Percentiles rank a stretch among this genome's conserved stretches.
Evolutionary conservation across 2,888 invertebrate species (phyloP).

Genomic region (Xestia rhomboidea): DNA sequence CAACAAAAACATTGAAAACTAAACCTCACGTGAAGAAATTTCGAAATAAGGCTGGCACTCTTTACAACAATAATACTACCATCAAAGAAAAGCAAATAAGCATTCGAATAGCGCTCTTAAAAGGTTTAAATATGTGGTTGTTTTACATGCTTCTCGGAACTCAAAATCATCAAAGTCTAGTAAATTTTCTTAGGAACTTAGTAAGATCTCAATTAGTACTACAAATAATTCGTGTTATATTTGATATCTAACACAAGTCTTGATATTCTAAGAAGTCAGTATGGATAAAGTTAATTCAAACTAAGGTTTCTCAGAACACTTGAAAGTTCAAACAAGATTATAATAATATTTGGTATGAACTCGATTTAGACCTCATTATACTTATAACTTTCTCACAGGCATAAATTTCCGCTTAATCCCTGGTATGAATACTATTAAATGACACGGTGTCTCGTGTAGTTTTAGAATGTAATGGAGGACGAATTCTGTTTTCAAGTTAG

Average conservation of each 20-base stretch:
- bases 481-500: background rate
- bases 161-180: slow-evolving; percentile 10
- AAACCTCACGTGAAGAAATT: background rate
- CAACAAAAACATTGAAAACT: background rate
- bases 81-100: background rate
- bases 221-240: background rate
- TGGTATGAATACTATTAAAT: slow-evolving; percentile 11
- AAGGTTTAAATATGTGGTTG: background rate
- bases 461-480: background rate
- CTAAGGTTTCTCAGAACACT: background rate
- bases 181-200: background rate
- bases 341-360: slow-evolving; percentile 17
- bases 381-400: slow-evolving; percentile 5
- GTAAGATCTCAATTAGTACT: background rate
- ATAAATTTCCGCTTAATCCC: slow-evolving; percentile 20
- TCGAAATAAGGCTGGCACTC: background rate
- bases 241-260: slow-evolving; percentile 1
- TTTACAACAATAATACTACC: background rate
- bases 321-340: slow-evolving; percentile 21
- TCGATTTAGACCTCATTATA: slow-evolving; percentile 30
- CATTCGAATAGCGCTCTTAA: background rate
- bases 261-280: slow-evolving; percentile 9
- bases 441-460: background rate
- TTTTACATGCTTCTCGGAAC: background rate
- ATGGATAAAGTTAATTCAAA: slow-evolving; percentile 13